Evolutionary conservation across 2,888 invertebrate species (phyloP).

Genomic region (Mesorhabditis spiculigera): DNA sequence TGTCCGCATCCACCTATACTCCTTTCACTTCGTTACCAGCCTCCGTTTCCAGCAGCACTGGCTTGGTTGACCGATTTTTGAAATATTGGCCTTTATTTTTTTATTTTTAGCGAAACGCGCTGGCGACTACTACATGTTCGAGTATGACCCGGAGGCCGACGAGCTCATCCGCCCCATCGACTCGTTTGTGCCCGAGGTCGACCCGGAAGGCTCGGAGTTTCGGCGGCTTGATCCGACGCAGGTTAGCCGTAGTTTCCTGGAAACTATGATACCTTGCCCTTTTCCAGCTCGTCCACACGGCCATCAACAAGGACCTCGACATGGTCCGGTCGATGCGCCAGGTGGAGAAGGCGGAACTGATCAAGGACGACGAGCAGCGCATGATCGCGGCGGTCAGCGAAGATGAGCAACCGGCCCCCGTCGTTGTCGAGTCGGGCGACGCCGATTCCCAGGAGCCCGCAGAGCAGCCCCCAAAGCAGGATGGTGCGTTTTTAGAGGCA

Average conservation of each 20-base stretch:
- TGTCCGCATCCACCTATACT: background rate
- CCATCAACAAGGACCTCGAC: constrained; percentile 46
- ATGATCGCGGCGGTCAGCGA: constrained; percentile 34
- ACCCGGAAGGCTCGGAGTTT: constrained; percentile 45
- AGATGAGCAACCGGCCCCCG: background rate
- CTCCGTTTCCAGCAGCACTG: background rate
- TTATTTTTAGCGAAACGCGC: constrained; percentile 80
- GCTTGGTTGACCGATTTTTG: constrained; percentile 7
- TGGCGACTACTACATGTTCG: constrained; percentile 99
- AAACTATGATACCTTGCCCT: background rate
- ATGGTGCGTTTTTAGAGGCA: too few species aligned
- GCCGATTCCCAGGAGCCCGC: too few species aligned
- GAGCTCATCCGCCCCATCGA: constrained; percentile 47
- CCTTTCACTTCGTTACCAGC: background rate
- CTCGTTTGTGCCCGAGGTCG: constrained; percentile 51
- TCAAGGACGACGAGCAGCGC: constrained; percentile 38
- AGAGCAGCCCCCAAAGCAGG: too few species aligned
- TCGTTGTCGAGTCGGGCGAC: background rate
- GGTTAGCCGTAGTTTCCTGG: constrained; percentile 18
- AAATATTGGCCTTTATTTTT: background rate
- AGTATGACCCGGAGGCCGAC: constrained; percentile 68
- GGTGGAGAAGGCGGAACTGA: constrained; percentile 47
- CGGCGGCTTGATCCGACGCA: constrained; percentile 53
- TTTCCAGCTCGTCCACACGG: constrained; percentile 48
- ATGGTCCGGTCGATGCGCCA: constrained; percentile 43